Conservation (phyloP, 2,113 vertebrate genomes). For the Chascanopsetta lugubris region DNA sequence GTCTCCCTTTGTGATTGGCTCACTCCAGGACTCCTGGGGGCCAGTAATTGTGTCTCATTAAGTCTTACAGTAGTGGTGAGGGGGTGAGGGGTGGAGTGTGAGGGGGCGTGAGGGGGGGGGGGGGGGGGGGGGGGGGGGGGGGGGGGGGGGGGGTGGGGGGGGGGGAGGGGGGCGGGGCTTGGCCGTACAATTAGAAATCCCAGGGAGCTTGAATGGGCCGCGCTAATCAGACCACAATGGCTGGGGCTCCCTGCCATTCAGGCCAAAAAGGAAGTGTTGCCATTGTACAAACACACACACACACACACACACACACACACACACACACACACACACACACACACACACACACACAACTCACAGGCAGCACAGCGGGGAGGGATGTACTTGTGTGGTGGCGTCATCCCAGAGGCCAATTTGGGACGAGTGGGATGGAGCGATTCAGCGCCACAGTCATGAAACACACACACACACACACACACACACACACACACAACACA, state of each 20-base stretch:
- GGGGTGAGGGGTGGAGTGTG: conserved; percentile 48
- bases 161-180: conserved; percentile 80
- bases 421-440: conserved; percentile 50
- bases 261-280: conserved; percentile 89
- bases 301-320: conserved; percentile 13
- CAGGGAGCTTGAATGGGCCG: conserved; percentile 87
- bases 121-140: conserved; percentile 71
- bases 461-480: conserved; percentile 20
- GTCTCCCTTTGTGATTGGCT: conserved; percentile 76
- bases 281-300: conserved; percentile 78
- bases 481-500: conserved; percentile 13
- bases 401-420: conserved; percentile 71
- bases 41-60: conserved; percentile 96
- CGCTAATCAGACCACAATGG: conserved; percentile 93
- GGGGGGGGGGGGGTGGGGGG: conserved; percentile 75
- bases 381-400: conserved; percentile 58
- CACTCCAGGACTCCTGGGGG: conserved; percentile 80
- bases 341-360: no score
- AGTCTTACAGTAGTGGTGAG: conserved; percentile 89
- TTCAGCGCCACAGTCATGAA: conserved; percentile 60
- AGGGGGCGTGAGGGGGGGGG: no score
- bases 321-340: conserved; percentile 26
- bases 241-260: conserved; percentile 86
- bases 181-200: conserved; percentile 88
- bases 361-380: conserved; percentile 54